These are phyloP conservation scores for Hippopotamus amphibius DNA, from an alignment of 2,113 vertebrate species.

Conservation along the genomic window DNA sequence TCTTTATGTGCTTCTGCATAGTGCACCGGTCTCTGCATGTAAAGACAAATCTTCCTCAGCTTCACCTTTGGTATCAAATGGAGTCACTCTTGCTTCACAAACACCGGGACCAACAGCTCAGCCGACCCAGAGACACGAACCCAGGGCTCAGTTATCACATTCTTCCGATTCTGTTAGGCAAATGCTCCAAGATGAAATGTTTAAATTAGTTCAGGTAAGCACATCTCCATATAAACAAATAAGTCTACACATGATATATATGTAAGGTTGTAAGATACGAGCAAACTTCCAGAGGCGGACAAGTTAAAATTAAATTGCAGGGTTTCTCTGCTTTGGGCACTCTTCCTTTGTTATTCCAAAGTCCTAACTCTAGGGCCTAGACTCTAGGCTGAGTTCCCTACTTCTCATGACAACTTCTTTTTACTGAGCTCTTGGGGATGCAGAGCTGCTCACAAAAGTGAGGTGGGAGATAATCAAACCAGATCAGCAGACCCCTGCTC, in stretches of 20 bases:
- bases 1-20: constrained; percentile 46
- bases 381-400: neutral
- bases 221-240: neutral
- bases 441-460: neutral
- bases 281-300: neutral
- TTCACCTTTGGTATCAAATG: constrained; percentile 45
- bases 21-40: constrained; percentile 59
- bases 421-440: neutral
- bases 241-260: neutral
- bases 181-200: constrained; percentile 94
- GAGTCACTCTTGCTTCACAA: constrained; percentile 58
- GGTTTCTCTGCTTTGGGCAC: neutral
- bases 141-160: constrained; percentile 60
- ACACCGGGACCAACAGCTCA: constrained; percentile 49
- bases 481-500: neutral
- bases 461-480: neutral
- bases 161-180: constrained; percentile 87
- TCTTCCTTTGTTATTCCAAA: neutral
- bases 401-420: neutral
- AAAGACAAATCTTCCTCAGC: constrained; percentile 25
- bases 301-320: neutral
- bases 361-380: neutral
- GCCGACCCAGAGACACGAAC: constrained; percentile 35
- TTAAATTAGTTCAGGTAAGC: constrained; percentile 95
- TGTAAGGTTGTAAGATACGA: neutral